Conservation (phyloP, 2,888 invertebrate genomes). For the Ormyrus thymus region DNA sequence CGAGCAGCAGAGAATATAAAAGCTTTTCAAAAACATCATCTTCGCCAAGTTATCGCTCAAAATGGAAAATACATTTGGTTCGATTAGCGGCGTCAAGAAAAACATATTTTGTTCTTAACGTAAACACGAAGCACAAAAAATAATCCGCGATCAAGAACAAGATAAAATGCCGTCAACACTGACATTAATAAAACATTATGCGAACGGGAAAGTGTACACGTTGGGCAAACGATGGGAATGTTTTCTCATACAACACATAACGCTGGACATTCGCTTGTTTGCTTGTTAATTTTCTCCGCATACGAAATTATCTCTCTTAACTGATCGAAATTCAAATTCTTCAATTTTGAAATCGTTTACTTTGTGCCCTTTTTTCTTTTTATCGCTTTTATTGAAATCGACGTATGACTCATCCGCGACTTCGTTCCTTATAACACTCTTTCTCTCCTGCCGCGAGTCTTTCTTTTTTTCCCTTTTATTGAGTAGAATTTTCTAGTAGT, state of each 20-base stretch:
- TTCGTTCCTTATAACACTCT: conserved; percentile 40
- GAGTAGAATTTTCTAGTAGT: conserved; percentile 22
- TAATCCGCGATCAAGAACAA: too few species aligned
- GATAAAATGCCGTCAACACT: too few species aligned
- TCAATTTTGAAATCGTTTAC: background rate
- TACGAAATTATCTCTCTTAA: background rate
- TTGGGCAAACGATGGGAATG: conserved; percentile 12
- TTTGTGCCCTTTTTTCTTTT: background rate
- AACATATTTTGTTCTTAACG: too few species aligned
- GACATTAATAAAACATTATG: too few species aligned
- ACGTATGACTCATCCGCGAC: conserved; percentile 11
- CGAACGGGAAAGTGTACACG: background rate
- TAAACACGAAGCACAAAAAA: too few species aligned
- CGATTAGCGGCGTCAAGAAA: too few species aligned
- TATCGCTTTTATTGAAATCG: background rate
- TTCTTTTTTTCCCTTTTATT: conserved; percentile 10
- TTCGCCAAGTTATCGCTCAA: too few species aligned
- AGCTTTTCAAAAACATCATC: too few species aligned
- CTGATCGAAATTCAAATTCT: background rate
- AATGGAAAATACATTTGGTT: too few species aligned
- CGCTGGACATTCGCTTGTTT: background rate
- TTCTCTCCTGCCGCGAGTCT: background rate
- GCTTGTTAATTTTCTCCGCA: background rate
- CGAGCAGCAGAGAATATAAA: too few species aligned
- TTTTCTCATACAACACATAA: conserved; percentile 3